Base-by-base conservation (phyloP, 2,113 vertebrate genomes). In the Ellobius talpinus region DNA sequence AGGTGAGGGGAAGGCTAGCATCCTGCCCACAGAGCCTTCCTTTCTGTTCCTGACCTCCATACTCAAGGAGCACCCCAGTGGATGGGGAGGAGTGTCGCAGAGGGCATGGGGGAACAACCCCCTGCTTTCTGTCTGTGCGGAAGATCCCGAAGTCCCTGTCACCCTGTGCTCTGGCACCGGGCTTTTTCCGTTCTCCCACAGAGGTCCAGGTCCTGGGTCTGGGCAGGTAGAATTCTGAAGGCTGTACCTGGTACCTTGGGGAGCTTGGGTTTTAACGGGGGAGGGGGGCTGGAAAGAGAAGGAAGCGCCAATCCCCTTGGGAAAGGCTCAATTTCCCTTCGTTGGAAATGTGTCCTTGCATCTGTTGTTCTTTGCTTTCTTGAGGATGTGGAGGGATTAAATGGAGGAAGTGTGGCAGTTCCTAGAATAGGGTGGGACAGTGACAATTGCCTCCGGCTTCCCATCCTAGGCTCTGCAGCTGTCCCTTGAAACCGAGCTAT, bases 301-400 rank as follows among this genome's bases (percentile, higher is more conserved):
- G 84, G 66, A 91, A 78, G 26, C 42, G 14, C 42, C 52, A 81
- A n/a, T 94, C 63, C 52, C 47, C 31, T 68, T 29, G 3, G 87
- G 33, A 81, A 89, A 76, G 24, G 3, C 36, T 61, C 33, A 23
- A 0, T 47, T 66, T 76, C 33, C 78, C 72, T 17, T 23, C 45
- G 82, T 61, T 23, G 87, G 36, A 47, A 81, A 58, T 2, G 21
- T 58, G 70, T 68, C 36, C 73, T 7, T 13, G 7, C 58, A 45
- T 72, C 81, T 93, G 66, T 26, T n/a, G 90, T 92, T 91, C 84
- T 93, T 65, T 47, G 82, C 61, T 86, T 63, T 55, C 45, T 68
- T 86, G 39, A 85, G 65, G 31, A 23, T 26, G 17, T 16, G 23
- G 31, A 36, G 42, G n/a, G 12, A 1, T 24, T 66, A 26, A 65